A percentile compares a stretch with the other conserved stretches of the same genome.
Evolutionary conservation across 2,888 invertebrate genomes (phyloP).

Genomic region (Tenthredo scrophulariae): DNA sequence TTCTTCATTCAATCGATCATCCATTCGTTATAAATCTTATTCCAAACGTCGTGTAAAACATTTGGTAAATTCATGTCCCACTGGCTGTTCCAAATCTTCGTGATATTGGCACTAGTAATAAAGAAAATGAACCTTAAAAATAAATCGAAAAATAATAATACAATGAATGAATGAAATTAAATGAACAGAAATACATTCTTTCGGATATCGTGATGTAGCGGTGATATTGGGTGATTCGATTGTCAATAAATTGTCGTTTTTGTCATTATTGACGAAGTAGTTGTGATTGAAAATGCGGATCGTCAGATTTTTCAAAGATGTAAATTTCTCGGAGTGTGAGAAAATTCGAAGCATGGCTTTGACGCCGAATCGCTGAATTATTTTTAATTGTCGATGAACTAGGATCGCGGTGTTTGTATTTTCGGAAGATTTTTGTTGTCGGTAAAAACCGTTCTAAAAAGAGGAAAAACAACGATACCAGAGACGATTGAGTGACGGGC

Average conservation of each 20-base stretch:
- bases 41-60: background rate
- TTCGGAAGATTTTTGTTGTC: background rate
- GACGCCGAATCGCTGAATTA: background rate
- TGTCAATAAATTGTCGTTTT: background rate
- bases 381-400: background rate
- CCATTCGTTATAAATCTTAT: conserved; percentile 58
- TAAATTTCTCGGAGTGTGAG: background rate
- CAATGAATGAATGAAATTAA: background rate
- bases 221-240: background rate
- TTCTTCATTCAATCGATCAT: conserved; percentile 58
- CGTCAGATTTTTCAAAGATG: background rate
- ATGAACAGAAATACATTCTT: background rate
- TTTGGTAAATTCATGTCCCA: conserved; percentile 12
- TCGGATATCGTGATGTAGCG: background rate
- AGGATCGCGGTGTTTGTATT: background rate
- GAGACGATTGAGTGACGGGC: conserved; percentile 44
- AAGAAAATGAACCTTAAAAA: background rate
- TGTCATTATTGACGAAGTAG: background rate
- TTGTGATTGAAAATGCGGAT: background rate
- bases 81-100: background rate
- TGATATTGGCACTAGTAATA: conserved; percentile 12
- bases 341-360: background rate
- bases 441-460: background rate
- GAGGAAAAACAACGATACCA: conserved; percentile 37
- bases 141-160: background rate